Base-by-base conservation (phyloP, 2,797 vertebrate genomes). In the Chrysocyon brachyurus region DNA sequence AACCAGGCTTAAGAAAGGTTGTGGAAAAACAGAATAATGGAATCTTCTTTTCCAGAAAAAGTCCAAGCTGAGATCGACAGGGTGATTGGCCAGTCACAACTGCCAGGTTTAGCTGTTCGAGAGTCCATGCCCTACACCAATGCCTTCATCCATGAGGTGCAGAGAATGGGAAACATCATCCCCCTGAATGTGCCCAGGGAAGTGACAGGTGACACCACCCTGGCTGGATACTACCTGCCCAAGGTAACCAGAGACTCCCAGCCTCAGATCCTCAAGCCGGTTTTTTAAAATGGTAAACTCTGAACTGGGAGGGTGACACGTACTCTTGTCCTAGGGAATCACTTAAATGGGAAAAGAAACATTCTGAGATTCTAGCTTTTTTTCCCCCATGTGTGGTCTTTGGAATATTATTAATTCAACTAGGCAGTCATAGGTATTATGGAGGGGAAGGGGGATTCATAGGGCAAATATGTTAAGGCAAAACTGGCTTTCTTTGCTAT, bases 121-220 rank as follows among this genome's bases (percentile, higher is more conserved):
- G 92, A 97, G 79, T 98, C 97, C 90, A 97, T 99, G 98, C 99
- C 99, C 28, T 99, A 99, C 97, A 99, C 99, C 31, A 99, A 99
- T 0, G 99, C 99, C 0, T 99, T 99, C 75, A 97, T 99, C 98
- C 99, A 99, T 0, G 99, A 99, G 96, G 98, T 99, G 93, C 99
- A 99, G 98, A 99, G 99, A 97, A 99, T 99, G 97, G 97, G 98
- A 86, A 99, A 99, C 59, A 98, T 99, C 0, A 0, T 99, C 22
- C 99, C 99, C 24, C 89, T 99, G 5, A 99, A 98, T 0, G 97
- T 93, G 2, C 98, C 99, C 54, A 98, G 99, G 87, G 49, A 98
- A 97, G 96, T 99, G 0, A 2, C 22, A 0, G 98, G 73, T 21
- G 99, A 99, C 52, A 98, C 98, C 0, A 97, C 26, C 0, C 7